Conservation (phyloP, 2,113 vertebrate genomes). For the Nyctibius bracteatus region DNA sequence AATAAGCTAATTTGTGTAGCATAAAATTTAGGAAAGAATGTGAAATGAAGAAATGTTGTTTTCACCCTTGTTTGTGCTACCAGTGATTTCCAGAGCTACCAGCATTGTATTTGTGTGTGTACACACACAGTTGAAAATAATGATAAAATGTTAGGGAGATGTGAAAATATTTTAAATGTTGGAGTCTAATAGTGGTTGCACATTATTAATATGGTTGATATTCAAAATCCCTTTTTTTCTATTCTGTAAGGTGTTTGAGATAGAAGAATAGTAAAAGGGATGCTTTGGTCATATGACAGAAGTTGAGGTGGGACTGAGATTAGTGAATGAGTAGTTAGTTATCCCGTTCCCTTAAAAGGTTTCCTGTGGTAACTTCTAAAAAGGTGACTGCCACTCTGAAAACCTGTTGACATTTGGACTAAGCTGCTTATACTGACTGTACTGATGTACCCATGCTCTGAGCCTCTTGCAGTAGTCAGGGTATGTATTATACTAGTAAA, state of each 20-base stretch:
- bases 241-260: not conserved
- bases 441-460: not conserved
- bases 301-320: not conserved
- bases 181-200: not conserved
- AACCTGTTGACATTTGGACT: not conserved
- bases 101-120: not conserved
- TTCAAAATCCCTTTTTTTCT: not conserved
- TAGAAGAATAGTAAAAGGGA: not conserved
- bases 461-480: not conserved
- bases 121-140: not conserved
- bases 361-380: not conserved
- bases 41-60: not conserved
- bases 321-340: not conserved
- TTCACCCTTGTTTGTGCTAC: not conserved
- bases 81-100: not conserved
- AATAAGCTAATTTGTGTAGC: not conserved
- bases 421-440: not conserved
- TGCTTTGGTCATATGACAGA: not conserved
- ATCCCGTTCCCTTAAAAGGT: not conserved
- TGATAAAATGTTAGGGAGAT: not conserved
- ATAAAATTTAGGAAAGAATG: not conserved
- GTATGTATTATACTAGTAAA: not conserved
- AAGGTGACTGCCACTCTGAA: not conserved
- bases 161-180: not conserved
- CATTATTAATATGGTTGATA: not conserved